phyloP scores from a whole-genome alignment of 2,113 vertebrate species.

The Micromys minutus region DNA sequence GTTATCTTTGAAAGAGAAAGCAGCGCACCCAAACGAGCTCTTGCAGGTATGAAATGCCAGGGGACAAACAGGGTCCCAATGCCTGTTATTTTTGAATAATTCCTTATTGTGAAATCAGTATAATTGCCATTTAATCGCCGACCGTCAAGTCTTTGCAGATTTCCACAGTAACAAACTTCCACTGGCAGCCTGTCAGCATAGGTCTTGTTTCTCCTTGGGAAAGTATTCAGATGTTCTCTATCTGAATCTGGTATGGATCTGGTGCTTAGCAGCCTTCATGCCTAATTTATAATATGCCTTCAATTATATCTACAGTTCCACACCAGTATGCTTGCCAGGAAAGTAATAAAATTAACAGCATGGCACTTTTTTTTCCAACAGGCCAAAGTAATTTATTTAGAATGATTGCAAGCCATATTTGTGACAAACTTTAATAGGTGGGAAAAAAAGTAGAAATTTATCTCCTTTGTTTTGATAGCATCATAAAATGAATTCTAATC shows the following conservation, averaged over 20 bases:
- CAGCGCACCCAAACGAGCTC: neutral
- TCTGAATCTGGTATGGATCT: neutral
- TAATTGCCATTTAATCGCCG: neutral
- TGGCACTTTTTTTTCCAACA: slow-evolving; percentile 55
- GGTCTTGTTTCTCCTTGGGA: slow-evolving; percentile 10
- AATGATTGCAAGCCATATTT: neutral
- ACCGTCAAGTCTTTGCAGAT: neutral
- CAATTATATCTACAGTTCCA: slow-evolving; percentile 51
- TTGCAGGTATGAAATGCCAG: neutral
- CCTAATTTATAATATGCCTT: slow-evolving; percentile 59
- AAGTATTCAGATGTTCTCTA: neutral
- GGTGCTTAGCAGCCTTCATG: neutral
- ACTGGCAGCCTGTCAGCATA: neutral
- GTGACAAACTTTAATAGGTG: slow-evolving; percentile 52
- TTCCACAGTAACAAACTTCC: neutral
- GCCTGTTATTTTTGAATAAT: neutral
- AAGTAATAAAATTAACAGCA: slow-evolving; percentile 72
- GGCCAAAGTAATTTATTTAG: slow-evolving; percentile 31
- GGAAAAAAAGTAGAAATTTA: slow-evolving; percentile 45
- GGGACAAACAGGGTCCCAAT: neutral
- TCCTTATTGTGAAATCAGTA: neutral
- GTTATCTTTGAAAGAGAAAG: neutral
- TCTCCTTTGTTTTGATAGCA: slow-evolving; percentile 46
- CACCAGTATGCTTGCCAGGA: slow-evolving; percentile 56
- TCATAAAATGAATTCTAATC: slow-evolving; percentile 57